Percentiles rank a stretch among this genome's conserved stretches.
phyloP scores from a whole-genome alignment of 1,140 invertebrate genomes.

The Brachionus koreanus region DNA sequence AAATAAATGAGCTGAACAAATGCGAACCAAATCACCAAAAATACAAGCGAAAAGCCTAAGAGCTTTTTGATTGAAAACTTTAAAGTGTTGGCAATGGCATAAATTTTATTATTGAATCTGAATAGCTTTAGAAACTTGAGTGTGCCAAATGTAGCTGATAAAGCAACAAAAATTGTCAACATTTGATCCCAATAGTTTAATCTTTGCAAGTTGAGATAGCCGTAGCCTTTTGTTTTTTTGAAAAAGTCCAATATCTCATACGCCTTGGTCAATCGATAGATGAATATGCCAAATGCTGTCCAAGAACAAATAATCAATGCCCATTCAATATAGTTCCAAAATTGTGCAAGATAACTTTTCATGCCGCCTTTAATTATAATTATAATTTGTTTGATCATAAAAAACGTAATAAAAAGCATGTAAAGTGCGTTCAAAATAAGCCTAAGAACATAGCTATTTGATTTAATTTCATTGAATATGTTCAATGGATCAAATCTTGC shows the following conservation, averaged over 20 bases:
- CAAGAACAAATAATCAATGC: slow-evolving; percentile 45
- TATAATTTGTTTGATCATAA: slow-evolving; percentile 58
- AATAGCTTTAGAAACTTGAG: slow-evolving; percentile 62
- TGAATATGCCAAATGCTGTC: slow-evolving; percentile 55
- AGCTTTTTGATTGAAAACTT: background rate
- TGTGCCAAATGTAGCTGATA: slow-evolving; percentile 60
- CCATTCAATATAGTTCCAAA: slow-evolving; percentile 60
- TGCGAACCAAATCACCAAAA: slow-evolving; percentile 13
- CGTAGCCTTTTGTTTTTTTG: slow-evolving; percentile 59
- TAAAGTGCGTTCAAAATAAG: slow-evolving; percentile 41
- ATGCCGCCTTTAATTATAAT: slow-evolving; percentile 48
- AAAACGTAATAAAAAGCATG: slow-evolving; percentile 59
- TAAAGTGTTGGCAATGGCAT: slow-evolving; percentile 52
- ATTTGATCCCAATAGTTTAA: slow-evolving; percentile 60
- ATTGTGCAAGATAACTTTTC: slow-evolving; percentile 53
- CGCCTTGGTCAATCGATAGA: slow-evolving; percentile 55
- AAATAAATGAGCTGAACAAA: slow-evolving; percentile 10
- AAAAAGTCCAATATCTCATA: slow-evolving; percentile 55
- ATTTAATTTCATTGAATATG: slow-evolving; percentile 45
- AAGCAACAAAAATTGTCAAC: slow-evolving; percentile 60
- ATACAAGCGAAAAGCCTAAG: background rate
- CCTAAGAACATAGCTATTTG: slow-evolving; percentile 50
- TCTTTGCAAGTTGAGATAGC: slow-evolving; percentile 61
- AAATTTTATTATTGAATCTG: slow-evolving; percentile 58
- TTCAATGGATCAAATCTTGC: slow-evolving; percentile 60